Conservation (phyloP, 2,888 invertebrate genomes). For the Rhopalosiphum nymphaeae region DNA sequence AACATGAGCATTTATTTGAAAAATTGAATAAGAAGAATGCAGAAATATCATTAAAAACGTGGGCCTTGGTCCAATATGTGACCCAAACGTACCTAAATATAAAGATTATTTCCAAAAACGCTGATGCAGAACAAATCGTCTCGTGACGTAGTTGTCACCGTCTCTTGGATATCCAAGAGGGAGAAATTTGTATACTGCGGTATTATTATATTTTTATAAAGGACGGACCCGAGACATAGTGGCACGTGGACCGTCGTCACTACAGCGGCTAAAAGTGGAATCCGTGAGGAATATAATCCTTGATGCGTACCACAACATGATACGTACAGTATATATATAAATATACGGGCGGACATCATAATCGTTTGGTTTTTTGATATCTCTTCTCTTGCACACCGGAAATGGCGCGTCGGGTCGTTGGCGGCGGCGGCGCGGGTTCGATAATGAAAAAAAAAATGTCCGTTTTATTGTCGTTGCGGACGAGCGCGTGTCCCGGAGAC, state of each 20-base stretch:
- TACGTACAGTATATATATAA: background rate
- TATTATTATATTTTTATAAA: background rate
- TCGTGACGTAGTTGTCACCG: background rate
- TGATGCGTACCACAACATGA: background rate
- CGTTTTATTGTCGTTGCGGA: conserved; percentile 15
- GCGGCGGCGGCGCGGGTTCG: conserved; percentile 3
- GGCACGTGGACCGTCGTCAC: background rate
- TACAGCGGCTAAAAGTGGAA: conserved; percentile 1
- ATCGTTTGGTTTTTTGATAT: background rate
- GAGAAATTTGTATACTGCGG: background rate
- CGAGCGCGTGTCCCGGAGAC: background rate
- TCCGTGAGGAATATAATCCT: background rate
- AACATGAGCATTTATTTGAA: background rate
- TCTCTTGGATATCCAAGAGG: background rate
- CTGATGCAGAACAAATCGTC: background rate
- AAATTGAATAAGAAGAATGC: background rate
- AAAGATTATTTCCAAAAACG: background rate
- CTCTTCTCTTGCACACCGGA: conserved; percentile 15
- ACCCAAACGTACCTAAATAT: background rate
- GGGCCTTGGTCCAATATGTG: background rate
- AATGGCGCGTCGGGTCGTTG: conserved; percentile 18
- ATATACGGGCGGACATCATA: background rate
- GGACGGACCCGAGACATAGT: background rate
- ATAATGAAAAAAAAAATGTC: conserved; percentile 24
- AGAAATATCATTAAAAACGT: background rate